These are phyloP conservation scores for Lypha dubia DNA, from an alignment of 2,888 invertebrate genomes.

Conservation along the genomic window DNA sequence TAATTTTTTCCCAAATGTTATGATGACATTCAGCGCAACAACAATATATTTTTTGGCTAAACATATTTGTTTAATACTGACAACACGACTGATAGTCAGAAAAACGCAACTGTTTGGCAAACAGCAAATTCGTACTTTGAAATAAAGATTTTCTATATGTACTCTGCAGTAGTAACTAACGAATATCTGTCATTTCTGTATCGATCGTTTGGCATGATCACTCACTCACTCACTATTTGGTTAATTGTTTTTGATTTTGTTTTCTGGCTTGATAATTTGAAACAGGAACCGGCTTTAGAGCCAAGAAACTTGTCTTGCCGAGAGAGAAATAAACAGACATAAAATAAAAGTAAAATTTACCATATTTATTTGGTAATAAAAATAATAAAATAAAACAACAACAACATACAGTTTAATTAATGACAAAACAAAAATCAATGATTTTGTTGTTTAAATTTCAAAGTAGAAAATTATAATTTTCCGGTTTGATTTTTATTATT, in stretches of 20 bases:
- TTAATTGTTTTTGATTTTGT: constrained; percentile 38
- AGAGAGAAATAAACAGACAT: constrained; percentile 21
- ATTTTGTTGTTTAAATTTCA: constrained; percentile 18
- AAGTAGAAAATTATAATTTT: constrained; percentile 12
- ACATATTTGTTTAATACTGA: constrained; percentile 33
- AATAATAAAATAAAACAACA: background rate
- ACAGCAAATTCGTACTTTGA: background rate
- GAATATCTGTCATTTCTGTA: background rate
- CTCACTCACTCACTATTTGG: constrained; percentile 53
- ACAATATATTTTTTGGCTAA: background rate
- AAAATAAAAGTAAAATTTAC: constrained; percentile 60
- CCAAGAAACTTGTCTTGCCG: constrained; percentile 40
- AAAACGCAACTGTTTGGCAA: constrained; percentile 4
- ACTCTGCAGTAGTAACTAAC: background rate
- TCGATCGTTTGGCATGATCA: constrained; percentile 1
- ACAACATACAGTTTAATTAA: constrained; percentile 34
- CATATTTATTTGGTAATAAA: constrained; percentile 43
- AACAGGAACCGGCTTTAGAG: constrained; percentile 65
- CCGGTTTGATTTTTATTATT: background rate
- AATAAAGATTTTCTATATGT: constrained; percentile 10
- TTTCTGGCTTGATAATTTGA: constrained; percentile 32
- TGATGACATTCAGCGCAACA: constrained; percentile 16
- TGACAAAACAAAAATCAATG: background rate
- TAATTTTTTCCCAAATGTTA: background rate
- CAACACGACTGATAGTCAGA: constrained; percentile 17